These are phyloP conservation scores for Diplazon laetatorius DNA, from an alignment of 2,888 invertebrate species.

Conservation along the genomic window DNA sequence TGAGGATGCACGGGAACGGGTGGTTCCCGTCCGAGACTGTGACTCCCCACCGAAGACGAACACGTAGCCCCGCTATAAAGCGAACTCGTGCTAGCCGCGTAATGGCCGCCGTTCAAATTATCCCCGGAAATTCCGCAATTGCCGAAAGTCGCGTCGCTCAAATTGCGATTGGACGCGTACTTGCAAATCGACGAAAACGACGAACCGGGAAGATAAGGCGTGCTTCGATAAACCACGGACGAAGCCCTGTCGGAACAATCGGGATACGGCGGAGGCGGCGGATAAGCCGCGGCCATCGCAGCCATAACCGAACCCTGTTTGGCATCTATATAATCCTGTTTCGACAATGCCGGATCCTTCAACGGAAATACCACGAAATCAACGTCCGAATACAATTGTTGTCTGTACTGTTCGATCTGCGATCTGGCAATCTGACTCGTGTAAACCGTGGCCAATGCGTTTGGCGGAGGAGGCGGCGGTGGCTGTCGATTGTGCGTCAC, in stretches of 20 bases:
- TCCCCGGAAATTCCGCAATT: slow-evolving; percentile 75
- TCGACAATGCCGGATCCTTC: slow-evolving; percentile 94
- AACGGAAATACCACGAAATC: slow-evolving; percentile 96
- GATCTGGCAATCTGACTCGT: slow-evolving; percentile 88
- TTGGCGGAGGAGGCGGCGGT: slow-evolving; percentile 80
- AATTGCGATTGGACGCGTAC: slow-evolving; percentile 91
- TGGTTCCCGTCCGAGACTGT: slow-evolving; percentile 80
- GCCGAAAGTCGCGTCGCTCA: slow-evolving; percentile 80
- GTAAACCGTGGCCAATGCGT: slow-evolving; percentile 89
- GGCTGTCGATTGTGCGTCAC: slow-evolving; percentile 82
- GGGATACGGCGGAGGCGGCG: slow-evolving; percentile 84
- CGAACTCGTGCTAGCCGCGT: slow-evolving; percentile 82
- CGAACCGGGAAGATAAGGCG: slow-evolving; percentile 89
- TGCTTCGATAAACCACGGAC: slow-evolving; percentile 91
- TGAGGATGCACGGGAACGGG: slow-evolving; percentile 78
- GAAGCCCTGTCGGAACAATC: slow-evolving; percentile 85
- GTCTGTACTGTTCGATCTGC: slow-evolving; percentile 94
- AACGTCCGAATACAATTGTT: slow-evolving; percentile 94
- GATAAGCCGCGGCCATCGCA: slow-evolving; percentile 85
- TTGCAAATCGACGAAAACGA: slow-evolving; percentile 85
- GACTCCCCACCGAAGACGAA: slow-evolving; percentile 81
- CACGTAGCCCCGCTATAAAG: slow-evolving; percentile 82
- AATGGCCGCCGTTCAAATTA: slow-evolving; percentile 79
- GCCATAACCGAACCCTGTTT: slow-evolving; percentile 90
- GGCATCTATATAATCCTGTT: slow-evolving; percentile 95